These are phyloP conservation scores for Halocynthia roretzi DNA, from an alignment of 23 tunicate species.

Conservation along the genomic window DNA sequence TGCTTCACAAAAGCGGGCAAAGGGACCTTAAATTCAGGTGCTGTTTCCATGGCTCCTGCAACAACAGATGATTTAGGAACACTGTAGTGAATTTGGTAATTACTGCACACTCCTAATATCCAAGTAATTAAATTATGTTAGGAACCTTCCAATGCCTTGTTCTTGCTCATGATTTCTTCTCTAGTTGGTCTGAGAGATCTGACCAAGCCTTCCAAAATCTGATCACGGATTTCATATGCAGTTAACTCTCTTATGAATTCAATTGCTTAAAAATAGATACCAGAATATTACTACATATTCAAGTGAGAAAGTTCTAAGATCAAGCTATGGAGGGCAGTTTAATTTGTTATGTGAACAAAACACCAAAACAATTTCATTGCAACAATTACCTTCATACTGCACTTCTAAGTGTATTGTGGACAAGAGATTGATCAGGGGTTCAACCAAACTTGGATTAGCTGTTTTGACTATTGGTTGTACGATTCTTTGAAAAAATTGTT, in stretches of 20 bases:
- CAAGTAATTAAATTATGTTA: not conserved
- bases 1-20: conserved; percentile 80
- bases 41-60: conserved; percentile 37
- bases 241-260: conserved; percentile 76
- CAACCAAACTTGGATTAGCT: conserved; percentile 77
- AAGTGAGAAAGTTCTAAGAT: not conserved
- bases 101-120: not conserved
- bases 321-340: not conserved
- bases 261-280: conserved; percentile 30
- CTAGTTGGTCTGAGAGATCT: conserved; percentile 60
- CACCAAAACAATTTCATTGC: not conserved
- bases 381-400: conserved; percentile 55
- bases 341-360: not conserved
- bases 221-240: conserved; percentile 54
- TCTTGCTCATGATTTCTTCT: conserved; percentile 47
- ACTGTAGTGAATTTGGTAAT: not conserved
- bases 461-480: conserved; percentile 59
- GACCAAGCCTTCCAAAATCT: conserved; percentile 64
- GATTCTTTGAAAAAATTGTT: conserved; percentile 15
- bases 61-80: not conserved
- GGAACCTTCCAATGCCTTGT: conserved; percentile 14
- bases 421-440: conserved; percentile 70
- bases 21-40: conserved; percentile 49
- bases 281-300: not conserved
- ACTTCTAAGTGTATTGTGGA: conserved; percentile 82